Evolutionary conservation across 2,113 vertebrate genomes (phyloP).

Genomic region (Sinocyclocheilus maitianheensis): DNA sequence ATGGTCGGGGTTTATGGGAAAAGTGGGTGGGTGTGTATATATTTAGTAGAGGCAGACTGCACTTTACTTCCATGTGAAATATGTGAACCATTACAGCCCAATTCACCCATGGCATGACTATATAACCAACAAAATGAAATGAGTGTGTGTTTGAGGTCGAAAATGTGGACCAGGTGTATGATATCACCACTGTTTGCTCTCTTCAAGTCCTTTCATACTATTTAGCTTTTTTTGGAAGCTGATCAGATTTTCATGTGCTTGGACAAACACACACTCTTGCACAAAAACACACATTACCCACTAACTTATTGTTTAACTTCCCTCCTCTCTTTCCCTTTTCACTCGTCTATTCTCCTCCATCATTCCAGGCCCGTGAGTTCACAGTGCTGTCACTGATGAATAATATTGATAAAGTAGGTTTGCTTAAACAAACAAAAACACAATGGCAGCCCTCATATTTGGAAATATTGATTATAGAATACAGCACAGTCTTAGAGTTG

Average conservation of each 20-base stretch:
- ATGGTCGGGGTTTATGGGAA: background rate
- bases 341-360: background rate
- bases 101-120: background rate
- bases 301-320: background rate
- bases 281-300: background rate
- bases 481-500: background rate
- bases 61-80: background rate
- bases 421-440: conserved; percentile 34
- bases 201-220: conserved; percentile 5
- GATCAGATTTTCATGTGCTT: conserved; percentile 15
- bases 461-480: conserved; percentile 42
- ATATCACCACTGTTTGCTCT: conserved; percentile 50
- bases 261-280: background rate
- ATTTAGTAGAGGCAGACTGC: background rate
- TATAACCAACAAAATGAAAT: background rate
- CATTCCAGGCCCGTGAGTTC: background rate
- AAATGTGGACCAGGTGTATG: conserved; percentile 52
- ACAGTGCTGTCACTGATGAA: conserved; percentile 26
- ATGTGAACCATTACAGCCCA: conserved; percentile 33
- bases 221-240: conserved; percentile 26
- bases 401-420: conserved; percentile 46
- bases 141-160: background rate
- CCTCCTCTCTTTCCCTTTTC: too few species aligned
- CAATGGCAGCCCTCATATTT: conserved; percentile 4
- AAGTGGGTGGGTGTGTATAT: background rate